These are phyloP conservation scores for Pampus argenteus DNA, from an alignment of 2,797 vertebrate genomes.

Conservation along the genomic window DNA sequence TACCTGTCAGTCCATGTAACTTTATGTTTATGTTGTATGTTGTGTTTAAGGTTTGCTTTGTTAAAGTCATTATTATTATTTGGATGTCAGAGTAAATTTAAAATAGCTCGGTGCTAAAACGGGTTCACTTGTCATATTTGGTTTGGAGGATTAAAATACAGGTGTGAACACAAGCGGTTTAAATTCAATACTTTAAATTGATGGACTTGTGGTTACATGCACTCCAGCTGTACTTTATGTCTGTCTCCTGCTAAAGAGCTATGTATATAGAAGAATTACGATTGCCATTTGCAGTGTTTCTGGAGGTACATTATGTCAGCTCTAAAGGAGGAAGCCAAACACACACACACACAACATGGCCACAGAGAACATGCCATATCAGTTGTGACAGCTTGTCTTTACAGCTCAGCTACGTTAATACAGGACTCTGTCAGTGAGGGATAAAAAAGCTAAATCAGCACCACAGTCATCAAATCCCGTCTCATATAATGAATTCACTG, in stretches of 20 bases:
- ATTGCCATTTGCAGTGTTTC: slow-evolving; percentile 10
- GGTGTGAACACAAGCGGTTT: not conserved
- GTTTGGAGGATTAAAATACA: not conserved
- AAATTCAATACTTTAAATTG: not conserved
- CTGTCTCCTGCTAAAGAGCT: slow-evolving; percentile 23
- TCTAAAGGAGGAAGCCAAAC: not conserved
- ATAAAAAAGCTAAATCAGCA: slow-evolving; percentile 32
- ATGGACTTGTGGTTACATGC: not conserved
- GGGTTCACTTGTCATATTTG: not conserved
- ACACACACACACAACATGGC: slow-evolving; percentile 11
- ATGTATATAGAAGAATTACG: slow-evolving; percentile 13
- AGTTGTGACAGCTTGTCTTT: slow-evolving; percentile 56
- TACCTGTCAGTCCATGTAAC: not conserved
- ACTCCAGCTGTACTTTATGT: slow-evolving; percentile 13
- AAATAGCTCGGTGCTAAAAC: not conserved
- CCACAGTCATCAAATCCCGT: slow-evolving; percentile 19
- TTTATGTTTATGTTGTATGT: not conserved
- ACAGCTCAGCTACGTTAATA: slow-evolving; percentile 29
- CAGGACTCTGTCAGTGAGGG: slow-evolving; percentile 33
- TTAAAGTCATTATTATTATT: not conserved
- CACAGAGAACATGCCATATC: slow-evolving; percentile 28
- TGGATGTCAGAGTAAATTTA: not conserved
- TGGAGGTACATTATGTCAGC: slow-evolving; percentile 8
- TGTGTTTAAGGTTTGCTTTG: not conserved
- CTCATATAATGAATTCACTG: slow-evolving; percentile 25